Base-by-base conservation (phyloP, 2,888 invertebrate genomes). In the Sinopyrophorus schimmeli region DNA sequence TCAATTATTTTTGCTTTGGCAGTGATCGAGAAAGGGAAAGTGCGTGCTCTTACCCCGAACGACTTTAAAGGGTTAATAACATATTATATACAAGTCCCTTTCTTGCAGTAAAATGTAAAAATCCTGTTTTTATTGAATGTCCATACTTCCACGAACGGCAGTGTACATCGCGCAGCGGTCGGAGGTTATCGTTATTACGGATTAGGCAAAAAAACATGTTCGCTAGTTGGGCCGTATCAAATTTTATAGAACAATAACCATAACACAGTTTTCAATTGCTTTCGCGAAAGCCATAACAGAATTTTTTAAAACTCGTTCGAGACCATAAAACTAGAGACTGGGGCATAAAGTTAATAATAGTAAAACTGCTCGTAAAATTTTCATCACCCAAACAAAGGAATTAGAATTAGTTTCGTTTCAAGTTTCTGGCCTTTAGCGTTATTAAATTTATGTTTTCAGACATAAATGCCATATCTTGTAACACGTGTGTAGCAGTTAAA, bases 341-440 rank as follows among this genome's bases (percentile, higher is more conserved):
- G 38, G 34, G 31, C 43, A 38, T 44, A 48, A 43, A 44, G 44
- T 44, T 49, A 49, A 49, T 43, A 49, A 49, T 49, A 49, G 49
- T 44, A 44, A 48, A 48, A 44, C 49, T 38, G 49, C 16, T 44
- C 44, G 32, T 49, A 49, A 49, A 49, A 49, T 43, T 48, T 48
- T 44, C 49, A 49, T 44, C 43, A 28, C 43, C 49, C 49, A 49
- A 49, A 49, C 49, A 49, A 49, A 49, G 43, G 41, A 49, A 44
- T 48, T 32, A 32, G 48, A 49, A 43, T 49, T 49, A 44, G 49
- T 49, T 44, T 44, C 49, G 38, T 49, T 43, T 44, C 31, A 21
- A 31, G 49, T 43, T 44, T 34, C 39, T 27, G 39, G 34, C 28
- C 38, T 43, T 41, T 49, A 49, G 39, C 26, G 24, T 44, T 38